Percentiles rank a stretch among this genome's conserved stretches.
Conservation (phyloP, 2,797 vertebrate species). For the Moxostoma hubbsi region DNA sequence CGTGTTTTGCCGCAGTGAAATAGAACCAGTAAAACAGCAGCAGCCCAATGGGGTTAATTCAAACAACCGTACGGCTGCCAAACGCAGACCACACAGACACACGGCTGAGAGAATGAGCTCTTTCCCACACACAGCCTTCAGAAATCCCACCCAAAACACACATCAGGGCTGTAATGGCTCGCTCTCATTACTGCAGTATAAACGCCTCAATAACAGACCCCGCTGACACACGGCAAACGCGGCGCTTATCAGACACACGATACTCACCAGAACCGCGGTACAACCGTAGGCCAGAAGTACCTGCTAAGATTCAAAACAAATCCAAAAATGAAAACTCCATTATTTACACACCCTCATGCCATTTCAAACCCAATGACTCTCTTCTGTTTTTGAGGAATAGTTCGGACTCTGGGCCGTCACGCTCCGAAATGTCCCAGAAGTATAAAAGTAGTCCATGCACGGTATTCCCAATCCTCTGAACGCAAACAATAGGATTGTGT, state of each 20-base stretch:
- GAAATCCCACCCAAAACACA: conserved; percentile 50
- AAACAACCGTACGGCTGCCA: conserved; percentile 51
- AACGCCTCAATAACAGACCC: conserved; percentile 40
- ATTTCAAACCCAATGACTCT: too few species aligned
- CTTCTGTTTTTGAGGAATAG: too few species aligned
- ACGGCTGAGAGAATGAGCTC: conserved; percentile 25
- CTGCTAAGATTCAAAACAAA: neutral
- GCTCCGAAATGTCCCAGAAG: too few species aligned
- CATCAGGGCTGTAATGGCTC: conserved; percentile 36
- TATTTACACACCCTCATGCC: too few species aligned
- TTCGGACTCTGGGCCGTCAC: too few species aligned
- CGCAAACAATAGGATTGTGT: too few species aligned
- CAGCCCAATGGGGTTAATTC: conserved; percentile 48
- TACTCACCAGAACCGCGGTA: neutral
- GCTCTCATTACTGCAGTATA: conserved; percentile 47
- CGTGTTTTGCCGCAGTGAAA: conserved; percentile 52
- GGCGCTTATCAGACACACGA: conserved; percentile 33
- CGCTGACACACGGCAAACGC: conserved; percentile 17
- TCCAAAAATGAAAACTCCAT: too few species aligned
- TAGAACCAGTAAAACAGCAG: conserved; percentile 58
- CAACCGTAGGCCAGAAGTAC: neutral
- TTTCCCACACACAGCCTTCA: conserved; percentile 38
- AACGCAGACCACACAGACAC: conserved; percentile 52
- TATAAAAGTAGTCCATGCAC: too few species aligned
- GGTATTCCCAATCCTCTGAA: too few species aligned